These are phyloP conservation scores for Hydractinia echinata DNA, from an alignment of 30 jellyfish, hydroid and myxozoan genomes.

Conservation along the genomic window DNA sequence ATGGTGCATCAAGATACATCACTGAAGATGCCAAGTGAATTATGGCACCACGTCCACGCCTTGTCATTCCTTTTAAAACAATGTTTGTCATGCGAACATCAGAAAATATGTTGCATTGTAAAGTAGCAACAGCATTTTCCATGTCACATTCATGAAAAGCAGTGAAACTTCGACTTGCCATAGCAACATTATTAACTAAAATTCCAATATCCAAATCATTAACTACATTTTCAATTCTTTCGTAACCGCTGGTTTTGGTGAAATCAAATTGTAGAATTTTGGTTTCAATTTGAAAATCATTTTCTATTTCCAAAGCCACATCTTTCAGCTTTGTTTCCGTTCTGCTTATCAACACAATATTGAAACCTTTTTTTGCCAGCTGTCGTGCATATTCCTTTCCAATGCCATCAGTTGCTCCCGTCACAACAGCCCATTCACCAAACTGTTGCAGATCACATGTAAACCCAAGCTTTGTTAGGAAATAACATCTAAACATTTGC, in stretches of 20 bases:
- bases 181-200: constrained; percentile 35
- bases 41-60: constrained; percentile 23
- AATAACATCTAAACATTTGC: constrained; percentile 13
- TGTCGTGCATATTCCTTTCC: constrained; percentile 40
- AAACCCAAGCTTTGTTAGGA: constrained; percentile 28
- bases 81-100: constrained; percentile 34
- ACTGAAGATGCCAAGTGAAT: constrained; percentile 32
- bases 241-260: constrained; percentile 16
- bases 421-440: constrained; percentile 52
- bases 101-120: constrained; percentile 6
- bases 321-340: constrained; percentile 17
- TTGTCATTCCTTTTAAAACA: constrained; percentile 16
- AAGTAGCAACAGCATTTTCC: background rate
- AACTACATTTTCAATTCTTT: background rate
- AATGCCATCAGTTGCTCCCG: constrained; percentile 58
- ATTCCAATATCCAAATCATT: constrained; percentile 35
- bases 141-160: constrained; percentile 23
- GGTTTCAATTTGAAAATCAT: background rate
- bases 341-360: constrained; percentile 40
- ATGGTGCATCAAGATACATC: background rate
- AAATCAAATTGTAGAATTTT: constrained; percentile 31
- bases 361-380: constrained; percentile 32
- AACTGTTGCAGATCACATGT: constrained; percentile 9
- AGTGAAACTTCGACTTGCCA: constrained; percentile 6
- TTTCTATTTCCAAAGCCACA: constrained; percentile 16